Evolutionary conservation across 37 sponge, comb jelly and placozoan species (phyloP).

Genomic region (Dysidea cf. avara): DNA sequence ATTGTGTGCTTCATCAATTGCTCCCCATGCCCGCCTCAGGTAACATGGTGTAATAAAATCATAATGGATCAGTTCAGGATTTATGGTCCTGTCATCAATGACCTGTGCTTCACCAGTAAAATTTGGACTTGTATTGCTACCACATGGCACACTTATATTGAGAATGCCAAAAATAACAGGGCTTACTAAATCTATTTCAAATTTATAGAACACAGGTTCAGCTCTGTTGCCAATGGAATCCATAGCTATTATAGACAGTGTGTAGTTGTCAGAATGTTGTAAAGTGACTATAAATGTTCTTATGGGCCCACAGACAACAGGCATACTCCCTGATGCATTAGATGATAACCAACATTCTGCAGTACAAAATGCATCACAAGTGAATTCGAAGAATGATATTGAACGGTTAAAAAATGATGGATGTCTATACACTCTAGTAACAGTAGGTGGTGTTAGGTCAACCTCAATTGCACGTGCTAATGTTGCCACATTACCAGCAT

Average conservation of each 20-base stretch:
- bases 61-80: neutral
- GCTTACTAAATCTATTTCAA: slow-evolving; percentile 25
- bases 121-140: slow-evolving; percentile 1
- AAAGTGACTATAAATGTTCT: neutral
- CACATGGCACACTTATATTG: slow-evolving; percentile 23
- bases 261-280: neutral
- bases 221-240: slow-evolving; percentile 43
- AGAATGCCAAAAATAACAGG: slow-evolving; percentile 5
- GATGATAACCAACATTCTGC: neutral
- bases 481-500: no score
- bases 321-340: neutral
- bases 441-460: no score
- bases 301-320: no score
- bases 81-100: slow-evolving; percentile 7
- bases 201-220: neutral
- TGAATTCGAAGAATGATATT: no score
- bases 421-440: no score
- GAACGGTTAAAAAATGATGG: no score
- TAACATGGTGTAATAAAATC: slow-evolving; percentile 7
- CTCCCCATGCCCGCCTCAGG: slow-evolving; percentile 31
- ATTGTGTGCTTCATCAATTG: slow-evolving; percentile 41
- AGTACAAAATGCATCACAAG: slow-evolving; percentile 7
- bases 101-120: slow-evolving; percentile 23
- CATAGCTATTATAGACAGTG: slow-evolving; percentile 19
- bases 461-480: no score